Base-by-base conservation (phyloP, 2,888 invertebrate species). In the Acanthopleura granulata region DNA sequence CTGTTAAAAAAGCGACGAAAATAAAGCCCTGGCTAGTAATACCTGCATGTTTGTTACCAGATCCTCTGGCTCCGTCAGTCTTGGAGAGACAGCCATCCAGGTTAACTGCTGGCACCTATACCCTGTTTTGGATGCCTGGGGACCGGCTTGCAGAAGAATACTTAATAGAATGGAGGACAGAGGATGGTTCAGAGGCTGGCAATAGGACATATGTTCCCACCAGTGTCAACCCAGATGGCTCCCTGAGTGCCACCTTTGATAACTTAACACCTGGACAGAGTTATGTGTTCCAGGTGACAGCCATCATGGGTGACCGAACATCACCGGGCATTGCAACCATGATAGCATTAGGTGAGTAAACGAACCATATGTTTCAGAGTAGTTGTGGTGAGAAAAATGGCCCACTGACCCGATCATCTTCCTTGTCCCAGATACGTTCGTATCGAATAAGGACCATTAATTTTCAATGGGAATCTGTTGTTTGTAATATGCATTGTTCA, bases 81-180 rank as follows among this genome's bases (percentile, higher is more conserved):
- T n/a, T 57, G 57, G 57, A 3, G 12, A n/a, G n/a, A 57, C 18
- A 57, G 57, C 18, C 57, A 18, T 6, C 57, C 18, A 57, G 57
- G 12, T n/a, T 4, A n/a, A 57, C 57, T n/a, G 57, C 18, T n/a
- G 57, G 57, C n/a, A 3, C 27, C 29, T 27, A 66, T 27, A 66
- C 66, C 18, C 16, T 66, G 29, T 3, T 27, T 18, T 66, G 66
- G 66, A 27, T 22, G 16, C 66, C 66, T 16, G 66, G 66, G 6
- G 27, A 66, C 22, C 15, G 3, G 3, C 6, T 66, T 22, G 66
- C 66, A 27, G 66, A 66, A 6, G 15, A 6, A 66, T 66, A 66
- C 66, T 14, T 66, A 6, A 66, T 66, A 66, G 66, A 66, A 25
- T 66, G 66, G 66, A 27, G 16, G 16, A 66, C 66, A 22, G 16